Evolutionary conservation across 2,888 invertebrate species (phyloP), one percentile per base, ranked within the genome.

Genomic region (Drosophila subsilvestris): DNA sequence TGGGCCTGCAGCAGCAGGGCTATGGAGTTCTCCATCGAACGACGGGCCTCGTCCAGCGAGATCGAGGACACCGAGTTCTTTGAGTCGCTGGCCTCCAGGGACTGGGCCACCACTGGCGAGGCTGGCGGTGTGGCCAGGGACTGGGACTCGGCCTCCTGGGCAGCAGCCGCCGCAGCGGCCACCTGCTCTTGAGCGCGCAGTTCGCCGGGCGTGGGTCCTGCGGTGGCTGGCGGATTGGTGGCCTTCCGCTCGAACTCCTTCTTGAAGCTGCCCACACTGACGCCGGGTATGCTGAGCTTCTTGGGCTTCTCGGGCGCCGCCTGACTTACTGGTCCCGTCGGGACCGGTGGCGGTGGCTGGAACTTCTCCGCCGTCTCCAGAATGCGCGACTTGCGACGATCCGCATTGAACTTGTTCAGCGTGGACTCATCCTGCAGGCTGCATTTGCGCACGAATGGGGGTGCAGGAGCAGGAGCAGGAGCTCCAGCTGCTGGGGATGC

Each of bases 221-320:
- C 77, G 2, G 71, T 65, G 0, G 93, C 92, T 3, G 93, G 87
- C 1, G 93, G 89, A 45, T 95, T 93, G 54, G 95, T 95, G 0
- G 96, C 96, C 91, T 96, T 95, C 59, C 96, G 93, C 91, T 97
- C 97, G 89, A 97, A 97, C 83, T 96, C 97, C 84, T 96, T 96
- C 82, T 97, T 97, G 80, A 96, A 97, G 89, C 96, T 97, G 58
- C 96, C 96, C 1, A 97, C 97, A 90, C 96, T 97, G 17, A 97
- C 96, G 37, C 94, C 94, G 32, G 97, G 96, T 89, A 97, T 95
- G 76, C 96, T 95, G 56, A 97, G 93, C 91, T 97, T 97, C 92
- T 96, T 97, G 42, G 95, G 95, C 90, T 96, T 96, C 54, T 94
- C 93, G 0, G 72, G 59, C 1, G 54, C 59, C 1, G 17, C 54